A percentile compares a stretch with the other conserved stretches of the same genome.
phyloP scores from a whole-genome alignment of 2,797 vertebrate species.

The Helostoma temminkii region DNA sequence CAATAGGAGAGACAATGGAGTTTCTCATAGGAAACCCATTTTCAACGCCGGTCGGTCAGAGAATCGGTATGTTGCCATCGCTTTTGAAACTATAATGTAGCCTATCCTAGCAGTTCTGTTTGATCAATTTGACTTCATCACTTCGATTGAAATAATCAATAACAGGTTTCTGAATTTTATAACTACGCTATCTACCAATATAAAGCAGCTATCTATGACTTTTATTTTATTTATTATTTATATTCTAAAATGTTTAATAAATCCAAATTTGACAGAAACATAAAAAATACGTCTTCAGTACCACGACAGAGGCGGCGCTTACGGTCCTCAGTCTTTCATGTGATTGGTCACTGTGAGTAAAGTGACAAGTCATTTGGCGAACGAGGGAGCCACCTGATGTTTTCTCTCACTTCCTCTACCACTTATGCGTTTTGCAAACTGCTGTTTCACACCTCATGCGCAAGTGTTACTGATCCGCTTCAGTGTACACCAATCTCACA shows the following conservation, averaged over 20 bases:
- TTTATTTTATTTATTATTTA: neutral
- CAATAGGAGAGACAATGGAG: constrained; percentile 79
- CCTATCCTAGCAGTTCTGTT: neutral
- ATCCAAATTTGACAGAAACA: constrained; percentile 25
- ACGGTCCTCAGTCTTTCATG: fast-evolving
- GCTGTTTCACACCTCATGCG: neutral
- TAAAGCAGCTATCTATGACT: fast-evolving
- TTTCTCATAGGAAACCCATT: constrained; percentile 83
- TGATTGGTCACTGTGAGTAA: constrained; percentile 51
- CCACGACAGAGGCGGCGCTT: constrained; percentile 35
- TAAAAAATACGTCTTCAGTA: constrained; percentile 18
- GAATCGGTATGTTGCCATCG: constrained; percentile 80
- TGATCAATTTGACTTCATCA: neutral
- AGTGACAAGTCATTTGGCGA: constrained; percentile 26
- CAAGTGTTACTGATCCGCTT: neutral
- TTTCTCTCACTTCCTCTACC: constrained; percentile 61
- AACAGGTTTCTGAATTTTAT: fast-evolving
- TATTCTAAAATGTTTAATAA: neutral
- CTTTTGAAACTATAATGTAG: constrained; percentile 8
- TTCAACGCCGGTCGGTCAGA: constrained; percentile 85
- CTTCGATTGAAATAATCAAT: neutral
- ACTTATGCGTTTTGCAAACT: neutral
- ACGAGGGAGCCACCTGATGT: constrained; percentile 1
- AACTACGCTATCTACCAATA: fast-evolving
- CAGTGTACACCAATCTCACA: no score